phyloP scores from a whole-genome alignment of 1,140 invertebrate genomes.

The Physella acuta region DNA sequence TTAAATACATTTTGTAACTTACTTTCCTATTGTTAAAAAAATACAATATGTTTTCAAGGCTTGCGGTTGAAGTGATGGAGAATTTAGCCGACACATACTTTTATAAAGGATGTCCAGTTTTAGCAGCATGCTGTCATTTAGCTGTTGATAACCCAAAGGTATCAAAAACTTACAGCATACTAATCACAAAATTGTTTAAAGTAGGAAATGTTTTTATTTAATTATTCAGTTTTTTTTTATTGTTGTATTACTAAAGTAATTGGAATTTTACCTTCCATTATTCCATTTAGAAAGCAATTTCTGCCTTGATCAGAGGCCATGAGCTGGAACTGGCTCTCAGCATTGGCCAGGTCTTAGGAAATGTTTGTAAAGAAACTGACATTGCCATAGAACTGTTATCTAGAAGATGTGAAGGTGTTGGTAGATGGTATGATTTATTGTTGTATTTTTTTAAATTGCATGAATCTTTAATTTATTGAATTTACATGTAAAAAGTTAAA shows the following conservation, averaged over 20 bases:
- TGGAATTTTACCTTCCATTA: neutral
- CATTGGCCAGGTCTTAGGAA: constrained; percentile 51
- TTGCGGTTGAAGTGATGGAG: constrained; percentile 39
- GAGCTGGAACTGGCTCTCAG: constrained; percentile 60
- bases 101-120: constrained; percentile 54
- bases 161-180: constrained; percentile 16
- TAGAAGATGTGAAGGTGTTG: constrained; percentile 55
- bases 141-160: constrained; percentile 58
- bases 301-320: constrained; percentile 58
- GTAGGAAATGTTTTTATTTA: neutral
- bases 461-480: neutral
- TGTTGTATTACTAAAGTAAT: neutral
- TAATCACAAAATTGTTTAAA: neutral
- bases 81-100: constrained; percentile 57
- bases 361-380: constrained; percentile 36
- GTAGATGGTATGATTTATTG: constrained; percentile 47
- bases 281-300: constrained; percentile 56
- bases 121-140: constrained; percentile 60
- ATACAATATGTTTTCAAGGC: too few species aligned
- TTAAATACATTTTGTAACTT: too few species aligned
- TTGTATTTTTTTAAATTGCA: neutral
- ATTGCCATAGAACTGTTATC: constrained; percentile 56
- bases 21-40: too few species aligned
- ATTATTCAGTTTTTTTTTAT: neutral
- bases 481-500: neutral